A percentile compares a stretch with the other conserved stretches of the same genome.
These are phyloP conservation scores for Chrysotoxum bicinctum DNA, from an alignment of 2,888 invertebrate genomes.

Conservation along the genomic window DNA sequence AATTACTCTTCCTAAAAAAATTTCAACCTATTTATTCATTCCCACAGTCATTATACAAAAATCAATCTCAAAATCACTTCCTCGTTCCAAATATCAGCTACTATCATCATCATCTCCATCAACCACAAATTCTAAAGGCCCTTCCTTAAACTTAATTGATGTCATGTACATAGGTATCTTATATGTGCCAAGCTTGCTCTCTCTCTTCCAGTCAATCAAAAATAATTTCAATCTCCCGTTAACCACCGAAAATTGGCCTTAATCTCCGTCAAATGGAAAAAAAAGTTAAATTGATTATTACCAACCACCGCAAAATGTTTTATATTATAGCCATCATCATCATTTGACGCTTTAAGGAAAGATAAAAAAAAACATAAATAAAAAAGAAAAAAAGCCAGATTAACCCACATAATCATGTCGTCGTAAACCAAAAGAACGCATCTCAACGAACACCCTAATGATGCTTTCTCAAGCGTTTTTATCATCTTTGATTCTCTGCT, in stretches of 20 bases:
- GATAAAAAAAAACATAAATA: neutral
- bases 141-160: slow-evolving; percentile 1
- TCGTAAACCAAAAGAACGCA: slow-evolving; percentile 34
- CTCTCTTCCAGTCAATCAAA: slow-evolving; percentile 41
- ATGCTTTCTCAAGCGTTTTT: slow-evolving; percentile 30
- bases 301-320: slow-evolving; percentile 40
- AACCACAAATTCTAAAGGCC: slow-evolving; percentile 16
- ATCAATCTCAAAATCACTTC: slow-evolving; percentile 47
- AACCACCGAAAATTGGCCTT: slow-evolving; percentile 67
- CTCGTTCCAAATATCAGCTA: slow-evolving; percentile 38
- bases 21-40: neutral
- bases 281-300: slow-evolving; percentile 25
- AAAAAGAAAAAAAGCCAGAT: slow-evolving; percentile 41
- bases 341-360: slow-evolving; percentile 42
- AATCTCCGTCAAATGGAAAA: slow-evolving; percentile 42
- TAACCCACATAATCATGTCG: slow-evolving; percentile 62
- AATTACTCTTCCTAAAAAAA: neutral
- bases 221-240: slow-evolving; percentile 50
- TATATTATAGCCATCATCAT: slow-evolving; percentile 41
- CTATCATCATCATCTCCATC: slow-evolving; percentile 40
- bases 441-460: neutral
- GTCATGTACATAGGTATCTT: neutral
- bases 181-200: neutral
- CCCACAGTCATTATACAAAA: slow-evolving; percentile 17
- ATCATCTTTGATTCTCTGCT: slow-evolving; percentile 1